Evolutionary conservation across 1,140 invertebrate species (phyloP), one percentile per base, ranked within the genome.

Genomic region (Atta colombica): DNA sequence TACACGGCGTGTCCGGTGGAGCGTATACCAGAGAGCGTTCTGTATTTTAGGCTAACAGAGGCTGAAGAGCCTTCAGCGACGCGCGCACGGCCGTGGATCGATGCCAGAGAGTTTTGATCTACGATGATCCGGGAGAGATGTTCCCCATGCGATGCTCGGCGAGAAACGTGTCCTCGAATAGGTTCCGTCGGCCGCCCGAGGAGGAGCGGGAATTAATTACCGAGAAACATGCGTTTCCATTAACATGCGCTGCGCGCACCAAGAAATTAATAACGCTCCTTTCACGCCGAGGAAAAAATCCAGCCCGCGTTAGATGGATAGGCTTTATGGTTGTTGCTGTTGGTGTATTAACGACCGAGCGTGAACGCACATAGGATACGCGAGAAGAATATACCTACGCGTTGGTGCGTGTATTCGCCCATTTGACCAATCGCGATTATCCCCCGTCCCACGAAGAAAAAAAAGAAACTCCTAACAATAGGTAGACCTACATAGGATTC

Each of bases 181-280:
- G 82, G 63, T 88, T 77, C 53, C 88, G 51, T 39, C 85, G 58
- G 65, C 72, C 80, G 80, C 68, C 82, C 74, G 82, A 84, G 81
- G 74, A 85, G 74, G 77, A 89, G 35, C 87, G 77, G 82, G 88
- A 89, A 89, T 89, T 89, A 89, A 89, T 89, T 89, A 89, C 78
- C 88, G 88, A 86, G 87, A 89, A 86, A 86, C 87, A 81, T 53
- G 69, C 82, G 84, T 86, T 89, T 86, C 75, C 87, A 65, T 89
- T 77, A 71, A 86, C 28, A 85, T 21, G 74, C 55, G 87, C 88
- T 45, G 69, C 81, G 49, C 77, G 39, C 80, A 75, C 80, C 45
- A 61, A 85, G 86, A 84, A 88, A 88, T 88, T 88, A 88, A 88
- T 84, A 88, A 39, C 75, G 51, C 53, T 61, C 69, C 55, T 71